A percentile compares a stretch with the other conserved stretches of the same genome.
Evolutionary conservation across 2,888 invertebrate species (phyloP).

Genomic region (Cephus pulcher): DNA sequence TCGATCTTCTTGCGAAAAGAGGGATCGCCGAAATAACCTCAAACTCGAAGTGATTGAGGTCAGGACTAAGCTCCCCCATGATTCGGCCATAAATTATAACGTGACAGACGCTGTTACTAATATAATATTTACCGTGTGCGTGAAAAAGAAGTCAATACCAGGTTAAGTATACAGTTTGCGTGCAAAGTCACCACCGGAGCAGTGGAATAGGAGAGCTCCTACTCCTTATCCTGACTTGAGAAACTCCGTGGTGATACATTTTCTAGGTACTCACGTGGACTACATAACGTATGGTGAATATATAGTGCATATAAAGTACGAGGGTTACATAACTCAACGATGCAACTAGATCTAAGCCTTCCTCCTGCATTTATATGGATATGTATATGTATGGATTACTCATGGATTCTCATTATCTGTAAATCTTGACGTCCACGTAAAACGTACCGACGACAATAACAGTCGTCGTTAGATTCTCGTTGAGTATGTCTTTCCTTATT

Average conservation of each 20-base stretch:
- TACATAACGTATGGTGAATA: background rate
- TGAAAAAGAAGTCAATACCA: background rate
- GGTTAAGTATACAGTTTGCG: background rate
- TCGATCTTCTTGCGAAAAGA: background rate
- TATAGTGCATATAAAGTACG: background rate
- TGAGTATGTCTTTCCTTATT: background rate
- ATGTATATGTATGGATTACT: background rate
- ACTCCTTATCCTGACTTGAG: background rate
- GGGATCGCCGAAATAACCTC: background rate
- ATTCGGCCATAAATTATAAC: background rate
- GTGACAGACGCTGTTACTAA: background rate
- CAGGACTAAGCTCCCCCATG: background rate
- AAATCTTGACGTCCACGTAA: background rate
- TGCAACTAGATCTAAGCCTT: background rate
- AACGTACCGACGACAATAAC: background rate
- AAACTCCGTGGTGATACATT: background rate
- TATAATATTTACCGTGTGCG: background rate
- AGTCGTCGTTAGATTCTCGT: background rate
- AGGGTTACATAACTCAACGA: background rate
- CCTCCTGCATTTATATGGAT: background rate
- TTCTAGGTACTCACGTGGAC: background rate
- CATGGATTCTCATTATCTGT: background rate
- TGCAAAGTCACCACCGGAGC: background rate
- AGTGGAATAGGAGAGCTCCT: background rate
- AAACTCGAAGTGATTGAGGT: background rate